These are phyloP conservation scores for Vidua macroura DNA, from an alignment of 2,113 vertebrate genomes.

Conservation along the genomic window DNA sequence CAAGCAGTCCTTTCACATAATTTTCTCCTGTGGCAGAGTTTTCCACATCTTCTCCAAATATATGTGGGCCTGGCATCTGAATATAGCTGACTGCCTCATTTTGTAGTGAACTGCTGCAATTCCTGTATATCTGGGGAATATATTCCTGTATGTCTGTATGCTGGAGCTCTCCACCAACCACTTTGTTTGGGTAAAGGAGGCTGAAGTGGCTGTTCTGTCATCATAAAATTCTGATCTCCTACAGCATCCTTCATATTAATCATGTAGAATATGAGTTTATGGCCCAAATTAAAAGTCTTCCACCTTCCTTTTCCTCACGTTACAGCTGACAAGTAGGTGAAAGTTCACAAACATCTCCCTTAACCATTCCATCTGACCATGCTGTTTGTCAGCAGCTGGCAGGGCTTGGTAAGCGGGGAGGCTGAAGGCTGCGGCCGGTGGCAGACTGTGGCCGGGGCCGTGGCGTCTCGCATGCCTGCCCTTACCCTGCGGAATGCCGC, in stretches of 20 bases:
- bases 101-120: background rate
- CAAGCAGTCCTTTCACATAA: background rate
- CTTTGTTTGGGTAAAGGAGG: background rate
- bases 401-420: background rate
- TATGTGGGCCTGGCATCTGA: too few species aligned
- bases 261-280: background rate
- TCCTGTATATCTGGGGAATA: background rate
- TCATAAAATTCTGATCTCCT: background rate
- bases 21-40: background rate
- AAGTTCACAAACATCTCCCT: background rate
- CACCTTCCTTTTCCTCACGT: background rate
- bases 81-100: background rate
- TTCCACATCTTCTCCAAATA: background rate
- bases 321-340: background rate
- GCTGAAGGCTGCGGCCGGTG: background rate
- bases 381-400: constrained; percentile 4
- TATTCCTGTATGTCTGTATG: background rate
- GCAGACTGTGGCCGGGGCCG: background rate
- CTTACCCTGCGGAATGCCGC: constrained; percentile 20
- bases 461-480: background rate
- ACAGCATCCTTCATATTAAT: background rate
- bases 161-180: background rate
- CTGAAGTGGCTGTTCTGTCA: background rate
- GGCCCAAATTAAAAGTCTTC: background rate
- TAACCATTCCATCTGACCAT: background rate